Conservation (phyloP, 2,797 vertebrate genomes). For the Nothura maculosa region DNA sequence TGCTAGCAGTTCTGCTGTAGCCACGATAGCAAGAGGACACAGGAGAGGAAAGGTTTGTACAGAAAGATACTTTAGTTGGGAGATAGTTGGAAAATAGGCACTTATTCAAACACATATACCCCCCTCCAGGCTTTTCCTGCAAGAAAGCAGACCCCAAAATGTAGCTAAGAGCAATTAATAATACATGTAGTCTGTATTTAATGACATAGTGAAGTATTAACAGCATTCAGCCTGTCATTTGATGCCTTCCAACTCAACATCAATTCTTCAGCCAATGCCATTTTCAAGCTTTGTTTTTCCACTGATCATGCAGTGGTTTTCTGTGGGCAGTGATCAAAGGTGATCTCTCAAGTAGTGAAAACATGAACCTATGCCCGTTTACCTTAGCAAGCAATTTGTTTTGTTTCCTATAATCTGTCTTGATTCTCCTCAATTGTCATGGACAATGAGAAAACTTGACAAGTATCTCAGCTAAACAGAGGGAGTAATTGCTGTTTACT, state of each 20-base stretch:
- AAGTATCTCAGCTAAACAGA: not conserved
- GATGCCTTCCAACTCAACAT: not conserved
- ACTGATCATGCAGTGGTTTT: not conserved
- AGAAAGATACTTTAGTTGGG: constrained; percentile 12
- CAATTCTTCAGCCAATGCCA: not conserved
- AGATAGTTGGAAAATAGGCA: not conserved
- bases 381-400: not conserved
- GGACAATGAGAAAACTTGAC: not conserved
- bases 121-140: not conserved
- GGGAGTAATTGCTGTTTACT: not conserved
- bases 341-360: not conserved
- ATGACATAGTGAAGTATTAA: not conserved
- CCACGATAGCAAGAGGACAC: not conserved
- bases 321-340: not conserved
- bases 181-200: not conserved
- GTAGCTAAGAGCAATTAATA: not conserved
- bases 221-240: not conserved
- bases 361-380: not conserved
- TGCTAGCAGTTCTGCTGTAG: not conserved
- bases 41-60: not conserved
- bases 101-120: constrained; percentile 9
- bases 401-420: not conserved
- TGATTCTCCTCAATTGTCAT: not conserved
- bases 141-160: constrained; percentile 1
- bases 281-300: not conserved